Conservation (phyloP, 2,888 invertebrate genomes). For the Iselma pallidipennis region DNA sequence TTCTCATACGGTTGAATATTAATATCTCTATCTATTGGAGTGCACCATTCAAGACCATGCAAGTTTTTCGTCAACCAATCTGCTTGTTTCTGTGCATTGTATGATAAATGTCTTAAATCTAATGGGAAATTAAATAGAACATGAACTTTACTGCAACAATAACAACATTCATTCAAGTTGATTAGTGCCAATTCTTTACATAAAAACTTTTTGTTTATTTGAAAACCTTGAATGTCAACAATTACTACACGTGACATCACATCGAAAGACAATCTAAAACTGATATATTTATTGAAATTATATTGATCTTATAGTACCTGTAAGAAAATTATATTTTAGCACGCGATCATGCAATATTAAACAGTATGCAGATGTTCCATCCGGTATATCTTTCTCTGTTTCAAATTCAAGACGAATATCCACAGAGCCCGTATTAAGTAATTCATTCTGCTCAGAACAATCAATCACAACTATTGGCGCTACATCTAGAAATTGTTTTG, state of each 20-base stretch:
- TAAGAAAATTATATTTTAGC: slow-evolving; percentile 27
- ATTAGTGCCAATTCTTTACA: background rate
- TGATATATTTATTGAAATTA: background rate
- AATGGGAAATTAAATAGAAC: background rate
- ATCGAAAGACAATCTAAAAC: background rate
- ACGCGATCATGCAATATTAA: slow-evolving; percentile 36
- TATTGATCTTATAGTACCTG: slow-evolving; percentile 19
- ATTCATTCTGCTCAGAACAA: slow-evolving; percentile 25
- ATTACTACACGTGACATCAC: background rate
- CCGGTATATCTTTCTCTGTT: slow-evolving; percentile 22
- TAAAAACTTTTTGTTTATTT: background rate
- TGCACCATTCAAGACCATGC: background rate
- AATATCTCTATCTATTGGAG: background rate
- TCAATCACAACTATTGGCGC: slow-evolving; percentile 22
- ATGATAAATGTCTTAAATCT: background rate
- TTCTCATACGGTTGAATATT: background rate
- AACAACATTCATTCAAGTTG: background rate
- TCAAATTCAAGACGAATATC: slow-evolving; percentile 31
- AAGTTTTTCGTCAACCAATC: background rate
- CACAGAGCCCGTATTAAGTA: slow-evolving; percentile 27
- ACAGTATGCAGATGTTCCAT: slow-evolving; percentile 35
- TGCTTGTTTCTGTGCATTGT: background rate
- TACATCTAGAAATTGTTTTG: slow-evolving; percentile 10
- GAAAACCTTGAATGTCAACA: background rate
- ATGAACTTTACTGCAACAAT: background rate